These are phyloP conservation scores for Kryphioiulus occultus DNA, from an alignment of 2,888 invertebrate species.

Conservation along the genomic window DNA sequence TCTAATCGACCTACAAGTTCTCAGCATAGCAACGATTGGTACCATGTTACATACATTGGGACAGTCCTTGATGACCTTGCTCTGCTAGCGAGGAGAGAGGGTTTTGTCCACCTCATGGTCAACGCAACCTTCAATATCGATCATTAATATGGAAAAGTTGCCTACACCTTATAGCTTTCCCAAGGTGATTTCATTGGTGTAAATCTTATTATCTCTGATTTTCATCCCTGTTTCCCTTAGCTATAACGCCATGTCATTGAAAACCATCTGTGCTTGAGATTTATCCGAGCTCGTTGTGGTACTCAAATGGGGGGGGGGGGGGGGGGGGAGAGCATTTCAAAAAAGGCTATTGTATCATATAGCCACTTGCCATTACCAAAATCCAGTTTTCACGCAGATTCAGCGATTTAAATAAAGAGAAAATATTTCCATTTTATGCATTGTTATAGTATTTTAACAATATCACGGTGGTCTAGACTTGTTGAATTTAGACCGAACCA, in stretches of 20 bases:
- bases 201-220: neutral
- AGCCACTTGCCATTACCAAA: neutral
- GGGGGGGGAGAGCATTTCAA: neutral
- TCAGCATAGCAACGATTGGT: neutral
- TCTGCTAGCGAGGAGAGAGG: neutral
- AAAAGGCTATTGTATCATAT: neutral
- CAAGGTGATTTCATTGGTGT: constrained; percentile 13
- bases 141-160: neutral
- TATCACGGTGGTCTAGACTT: neutral
- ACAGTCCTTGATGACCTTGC: neutral
- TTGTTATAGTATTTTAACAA: neutral
- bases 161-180: neutral
- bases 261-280: neutral
- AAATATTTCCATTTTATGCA: neutral
- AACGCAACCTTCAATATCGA: constrained; percentile 22
- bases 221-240: neutral
- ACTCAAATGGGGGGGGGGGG: neutral
- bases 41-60: neutral
- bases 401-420: neutral
- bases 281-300: neutral
- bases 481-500: neutral
- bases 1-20: neutral
- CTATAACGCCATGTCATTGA: neutral
- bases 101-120: constrained; percentile 36
- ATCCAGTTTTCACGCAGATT: neutral